These are phyloP conservation scores for Conchocele bisecta DNA, from an alignment of 2,888 invertebrate genomes.

Conservation along the genomic window DNA sequence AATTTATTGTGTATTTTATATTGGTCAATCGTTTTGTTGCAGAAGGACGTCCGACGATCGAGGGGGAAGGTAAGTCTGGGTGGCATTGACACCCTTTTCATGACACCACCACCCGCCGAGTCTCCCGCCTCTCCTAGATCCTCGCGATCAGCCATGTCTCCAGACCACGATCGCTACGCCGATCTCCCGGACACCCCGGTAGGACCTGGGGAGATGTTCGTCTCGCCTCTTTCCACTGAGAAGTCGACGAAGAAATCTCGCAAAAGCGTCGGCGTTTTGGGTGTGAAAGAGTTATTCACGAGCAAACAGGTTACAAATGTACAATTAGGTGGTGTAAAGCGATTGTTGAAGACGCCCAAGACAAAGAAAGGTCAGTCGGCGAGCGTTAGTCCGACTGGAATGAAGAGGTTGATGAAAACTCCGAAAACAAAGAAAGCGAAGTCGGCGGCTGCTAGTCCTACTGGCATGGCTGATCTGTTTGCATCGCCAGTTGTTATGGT, in stretches of 20 bases:
- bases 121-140: constrained; percentile 41
- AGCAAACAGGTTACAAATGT: constrained; percentile 12
- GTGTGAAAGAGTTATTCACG: constrained; percentile 64
- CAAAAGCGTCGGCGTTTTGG: constrained; percentile 63
- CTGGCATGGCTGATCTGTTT: constrained; percentile 58
- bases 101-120: constrained; percentile 52
- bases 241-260: constrained; percentile 38
- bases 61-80: constrained; percentile 54
- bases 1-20: not conserved
- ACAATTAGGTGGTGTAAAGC: constrained; percentile 23
- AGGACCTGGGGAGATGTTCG: constrained; percentile 81
- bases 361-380: constrained; percentile 39
- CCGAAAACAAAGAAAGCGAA: constrained; percentile 47
- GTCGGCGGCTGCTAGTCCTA: constrained; percentile 42
- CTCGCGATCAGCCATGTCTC: constrained; percentile 24
- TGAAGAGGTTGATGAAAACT: constrained; percentile 54
- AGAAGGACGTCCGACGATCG: constrained; percentile 48
- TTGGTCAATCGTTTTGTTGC: constrained; percentile 19
- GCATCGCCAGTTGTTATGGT: constrained; percentile 37
- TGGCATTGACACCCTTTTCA: constrained; percentile 64
- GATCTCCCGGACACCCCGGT: constrained; percentile 80
- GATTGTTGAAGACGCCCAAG: constrained; percentile 44
- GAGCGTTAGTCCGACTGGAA: constrained; percentile 46
- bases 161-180: constrained; percentile 71
- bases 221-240: constrained; percentile 76